A percentile compares a stretch with the other conserved stretches of the same genome.
phyloP scores from a whole-genome alignment of 2,113 vertebrate genomes.

The Pituophis catenifer region DNA sequence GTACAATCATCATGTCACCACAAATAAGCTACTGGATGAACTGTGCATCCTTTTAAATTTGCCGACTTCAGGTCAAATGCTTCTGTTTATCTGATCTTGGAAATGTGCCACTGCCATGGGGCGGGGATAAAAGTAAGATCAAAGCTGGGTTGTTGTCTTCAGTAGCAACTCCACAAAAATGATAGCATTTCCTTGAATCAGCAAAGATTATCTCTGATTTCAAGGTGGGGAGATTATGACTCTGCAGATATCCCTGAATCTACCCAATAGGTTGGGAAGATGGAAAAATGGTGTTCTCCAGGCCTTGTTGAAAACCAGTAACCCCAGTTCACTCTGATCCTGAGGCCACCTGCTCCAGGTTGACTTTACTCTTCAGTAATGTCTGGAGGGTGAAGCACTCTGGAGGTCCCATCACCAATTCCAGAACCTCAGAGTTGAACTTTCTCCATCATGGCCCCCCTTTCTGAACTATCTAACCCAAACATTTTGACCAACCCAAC shows the following conservation, averaged over 20 bases:
- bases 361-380: neutral
- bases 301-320: neutral
- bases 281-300: neutral
- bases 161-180: neutral
- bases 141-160: neutral
- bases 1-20: neutral
- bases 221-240: neutral
- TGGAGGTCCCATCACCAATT: neutral
- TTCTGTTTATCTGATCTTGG: neutral
- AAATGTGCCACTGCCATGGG: neutral
- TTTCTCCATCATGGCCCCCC: neutral
- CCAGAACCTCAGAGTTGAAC: neutral
- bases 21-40: neutral
- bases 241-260: neutral
- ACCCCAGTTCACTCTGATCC: neutral
- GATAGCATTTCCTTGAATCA: neutral
- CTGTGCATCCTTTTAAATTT: neutral
- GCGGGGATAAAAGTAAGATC: neutral
- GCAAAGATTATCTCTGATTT: neutral
- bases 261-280: neutral
- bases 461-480: neutral
- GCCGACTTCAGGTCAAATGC: neutral
- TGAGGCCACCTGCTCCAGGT: neutral
- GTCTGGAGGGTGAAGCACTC: neutral
- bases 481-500: neutral